Percentiles rank a stretch among this genome's conserved stretches.
phyloP scores from a whole-genome alignment of 1,140 invertebrate genomes.

The Eubasilissa regina region DNA sequence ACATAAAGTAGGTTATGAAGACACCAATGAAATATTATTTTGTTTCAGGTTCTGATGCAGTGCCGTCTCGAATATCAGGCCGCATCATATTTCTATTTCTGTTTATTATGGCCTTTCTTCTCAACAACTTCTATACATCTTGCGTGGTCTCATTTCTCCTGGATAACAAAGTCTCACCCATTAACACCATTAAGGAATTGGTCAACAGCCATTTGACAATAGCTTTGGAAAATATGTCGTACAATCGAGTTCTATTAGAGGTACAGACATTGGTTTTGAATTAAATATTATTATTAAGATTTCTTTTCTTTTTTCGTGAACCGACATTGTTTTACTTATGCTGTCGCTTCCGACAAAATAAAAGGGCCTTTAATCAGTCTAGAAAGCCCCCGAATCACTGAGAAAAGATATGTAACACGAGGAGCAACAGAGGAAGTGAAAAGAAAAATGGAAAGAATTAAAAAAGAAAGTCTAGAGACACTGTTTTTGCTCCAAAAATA shows the following conservation, averaged over 20 bases:
- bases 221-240: conserved; percentile 26
- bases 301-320: background rate
- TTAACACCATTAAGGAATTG: conserved; percentile 39
- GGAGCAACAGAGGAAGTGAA: too few species aligned
- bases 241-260: conserved; percentile 19
- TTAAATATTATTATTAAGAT: background rate
- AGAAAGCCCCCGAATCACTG: too few species aligned
- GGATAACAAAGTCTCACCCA: conserved; percentile 19
- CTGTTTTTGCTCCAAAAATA: too few species aligned
- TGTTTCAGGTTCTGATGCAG: conserved; percentile 29
- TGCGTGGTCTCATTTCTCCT: conserved; percentile 63
- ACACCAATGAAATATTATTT: background rate
- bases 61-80: conserved; percentile 25
- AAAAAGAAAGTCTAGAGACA: too few species aligned
- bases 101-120: conserved; percentile 53
- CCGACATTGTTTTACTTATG: background rate
- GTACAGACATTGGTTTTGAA: background rate
- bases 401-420: too few species aligned
- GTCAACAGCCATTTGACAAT: conserved; percentile 37
- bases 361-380: too few species aligned
- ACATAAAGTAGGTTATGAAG: background rate
- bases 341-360: too few species aligned
- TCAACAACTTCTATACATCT: conserved; percentile 65
- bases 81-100: conserved; percentile 25
- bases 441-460: too few species aligned